These are phyloP conservation scores for Hemibagrus guttatus DNA, from an alignment of 2,797 vertebrate genomes.

Conservation along the genomic window DNA sequence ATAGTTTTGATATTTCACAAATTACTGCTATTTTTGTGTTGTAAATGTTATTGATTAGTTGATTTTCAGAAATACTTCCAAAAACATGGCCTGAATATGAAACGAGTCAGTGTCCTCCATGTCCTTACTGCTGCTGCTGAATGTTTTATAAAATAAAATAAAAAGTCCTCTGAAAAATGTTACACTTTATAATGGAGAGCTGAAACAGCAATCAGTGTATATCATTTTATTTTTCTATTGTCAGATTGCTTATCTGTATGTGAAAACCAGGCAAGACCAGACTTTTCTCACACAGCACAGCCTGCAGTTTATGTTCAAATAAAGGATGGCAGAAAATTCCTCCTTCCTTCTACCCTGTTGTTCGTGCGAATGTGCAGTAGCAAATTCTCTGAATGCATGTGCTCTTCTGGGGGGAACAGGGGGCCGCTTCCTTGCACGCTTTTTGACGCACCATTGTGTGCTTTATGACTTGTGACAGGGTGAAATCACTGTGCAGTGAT, in stretches of 20 bases:
- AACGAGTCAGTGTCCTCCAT: slow-evolving; percentile 8
- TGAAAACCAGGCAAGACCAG: slow-evolving; percentile 74
- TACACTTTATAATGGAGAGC: slow-evolving; percentile 58
- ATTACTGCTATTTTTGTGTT: background rate
- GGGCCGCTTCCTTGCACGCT: slow-evolving; percentile 76
- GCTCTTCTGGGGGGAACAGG: slow-evolving; percentile 71
- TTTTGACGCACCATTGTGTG: slow-evolving; percentile 84
- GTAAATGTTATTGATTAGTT: background rate
- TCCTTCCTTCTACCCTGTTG: slow-evolving; percentile 69
- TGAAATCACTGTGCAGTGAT: slow-evolving; percentile 80
- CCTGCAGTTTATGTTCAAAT: slow-evolving; percentile 81
- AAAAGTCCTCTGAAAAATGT: slow-evolving; percentile 46
- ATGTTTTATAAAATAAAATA: slow-evolving; percentile 30
- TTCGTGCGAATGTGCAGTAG: slow-evolving; percentile 72
- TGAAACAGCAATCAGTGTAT: slow-evolving; percentile 70
- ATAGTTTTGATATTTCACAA: background rate
- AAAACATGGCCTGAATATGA: slow-evolving; percentile 16
- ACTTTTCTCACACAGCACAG: slow-evolving; percentile 75
- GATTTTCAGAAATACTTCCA: background rate
- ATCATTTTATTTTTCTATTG: slow-evolving; percentile 77
- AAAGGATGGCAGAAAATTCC: slow-evolving; percentile 78
- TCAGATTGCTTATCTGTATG: slow-evolving; percentile 74
- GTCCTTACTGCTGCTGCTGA: background rate
- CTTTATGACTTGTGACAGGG: slow-evolving; percentile 81
- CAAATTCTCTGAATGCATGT: slow-evolving; percentile 77